Conservation (phyloP, 2,113 vertebrate species). For the Sigmodon hispidus region DNA sequence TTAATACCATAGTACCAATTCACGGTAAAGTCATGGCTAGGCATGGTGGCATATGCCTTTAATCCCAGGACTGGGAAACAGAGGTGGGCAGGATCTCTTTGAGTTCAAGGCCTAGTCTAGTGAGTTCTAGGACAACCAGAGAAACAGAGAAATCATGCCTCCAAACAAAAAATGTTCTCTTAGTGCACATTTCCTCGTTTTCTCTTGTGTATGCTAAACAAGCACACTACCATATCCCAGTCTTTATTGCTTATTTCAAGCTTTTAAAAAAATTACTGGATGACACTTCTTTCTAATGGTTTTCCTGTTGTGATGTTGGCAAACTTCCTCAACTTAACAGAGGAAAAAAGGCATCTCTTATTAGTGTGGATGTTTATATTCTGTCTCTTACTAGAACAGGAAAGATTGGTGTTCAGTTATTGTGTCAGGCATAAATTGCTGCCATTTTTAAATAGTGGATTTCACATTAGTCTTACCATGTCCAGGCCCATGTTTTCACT, state of each 20-base stretch:
- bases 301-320: constrained; percentile 60
- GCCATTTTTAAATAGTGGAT: constrained; percentile 40
- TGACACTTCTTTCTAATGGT: constrained; percentile 53
- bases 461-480: background rate
- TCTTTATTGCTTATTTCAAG: constrained; percentile 20
- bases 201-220: background rate
- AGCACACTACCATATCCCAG: background rate
- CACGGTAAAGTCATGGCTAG: background rate
- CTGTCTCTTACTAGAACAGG: background rate
- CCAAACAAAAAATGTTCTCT: background rate
- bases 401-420: background rate
- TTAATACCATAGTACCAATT: constrained; percentile 21
- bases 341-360: constrained; percentile 41
- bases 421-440: background rate
- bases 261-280: constrained; percentile 40
- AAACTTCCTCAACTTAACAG: constrained; percentile 54
- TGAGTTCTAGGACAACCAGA: background rate
- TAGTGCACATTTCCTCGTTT: background rate
- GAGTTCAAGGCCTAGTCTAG: background rate
- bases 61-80: background rate
- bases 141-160: background rate
- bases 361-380: constrained; percentile 51
- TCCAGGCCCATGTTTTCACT: background rate
- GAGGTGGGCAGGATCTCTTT: too few species aligned
- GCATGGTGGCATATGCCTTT: background rate